Evolutionary conservation across 2,113 vertebrate genomes (phyloP).

Genomic region (Cebus imitator): DNA sequence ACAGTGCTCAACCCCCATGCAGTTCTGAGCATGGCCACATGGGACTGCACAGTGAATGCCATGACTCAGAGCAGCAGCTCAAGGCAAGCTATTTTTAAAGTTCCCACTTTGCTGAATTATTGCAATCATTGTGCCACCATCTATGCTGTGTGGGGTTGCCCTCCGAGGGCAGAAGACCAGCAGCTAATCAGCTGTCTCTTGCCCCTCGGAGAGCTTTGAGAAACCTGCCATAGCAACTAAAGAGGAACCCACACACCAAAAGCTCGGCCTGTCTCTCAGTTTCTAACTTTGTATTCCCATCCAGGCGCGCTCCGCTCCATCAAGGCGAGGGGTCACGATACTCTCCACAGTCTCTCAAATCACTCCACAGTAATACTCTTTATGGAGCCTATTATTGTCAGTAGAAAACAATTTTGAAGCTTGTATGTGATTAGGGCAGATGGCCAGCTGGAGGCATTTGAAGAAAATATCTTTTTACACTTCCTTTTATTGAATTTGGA

Average conservation of each 20-base stretch:
- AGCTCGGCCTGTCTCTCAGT: accelerated
- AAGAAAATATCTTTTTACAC: slow-evolving; percentile 73
- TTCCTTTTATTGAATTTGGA: slow-evolving; percentile 73
- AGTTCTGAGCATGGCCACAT: accelerated
- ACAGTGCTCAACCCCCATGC: accelerated
- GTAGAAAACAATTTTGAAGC: slow-evolving; percentile 70
- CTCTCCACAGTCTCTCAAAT: background rate
- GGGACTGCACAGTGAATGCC: background rate
- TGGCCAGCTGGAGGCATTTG: slow-evolving; percentile 72
- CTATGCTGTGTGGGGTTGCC: background rate
- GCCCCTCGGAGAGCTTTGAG: background rate
- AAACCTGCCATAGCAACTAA: background rate
- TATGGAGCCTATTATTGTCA: slow-evolving; percentile 63
- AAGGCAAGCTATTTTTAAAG: background rate
- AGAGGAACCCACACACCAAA: background rate
- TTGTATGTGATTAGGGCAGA: slow-evolving; percentile 70
- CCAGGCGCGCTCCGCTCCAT: background rate
- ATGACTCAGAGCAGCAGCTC: background rate
- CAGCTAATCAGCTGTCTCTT: slow-evolving; percentile 36
- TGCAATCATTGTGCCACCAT: background rate
- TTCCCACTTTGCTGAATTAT: slow-evolving; percentile 9
- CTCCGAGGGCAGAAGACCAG: background rate
- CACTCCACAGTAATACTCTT: slow-evolving; percentile 48
- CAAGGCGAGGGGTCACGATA: slow-evolving; percentile 5
- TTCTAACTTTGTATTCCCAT: slow-evolving; percentile 16